These are phyloP conservation scores for Actenoides hombroni DNA, from an alignment of 2,113 vertebrate genomes.

Conservation along the genomic window DNA sequence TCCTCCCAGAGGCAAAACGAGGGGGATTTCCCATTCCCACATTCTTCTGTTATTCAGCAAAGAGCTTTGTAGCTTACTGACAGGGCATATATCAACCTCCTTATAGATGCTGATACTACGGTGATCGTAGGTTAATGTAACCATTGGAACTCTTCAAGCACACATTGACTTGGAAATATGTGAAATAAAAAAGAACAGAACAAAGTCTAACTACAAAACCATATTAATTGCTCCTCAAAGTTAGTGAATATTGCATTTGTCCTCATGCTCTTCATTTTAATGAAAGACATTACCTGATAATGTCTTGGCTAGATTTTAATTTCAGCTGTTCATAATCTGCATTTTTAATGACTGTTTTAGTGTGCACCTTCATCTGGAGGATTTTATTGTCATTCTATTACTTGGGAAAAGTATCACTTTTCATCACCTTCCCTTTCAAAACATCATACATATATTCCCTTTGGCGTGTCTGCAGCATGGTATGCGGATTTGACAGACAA, in stretches of 20 bases:
- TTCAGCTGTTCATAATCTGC: background rate
- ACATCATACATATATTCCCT: background rate
- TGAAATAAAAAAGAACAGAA: background rate
- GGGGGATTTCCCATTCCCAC: constrained; percentile 2
- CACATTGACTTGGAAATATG: background rate
- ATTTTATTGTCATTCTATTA: background rate
- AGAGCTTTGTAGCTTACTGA: background rate
- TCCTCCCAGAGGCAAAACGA: constrained; percentile 4
- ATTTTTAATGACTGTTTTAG: constrained; percentile 6
- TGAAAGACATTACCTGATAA: background rate
- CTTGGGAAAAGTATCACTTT: background rate
- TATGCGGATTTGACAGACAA: constrained; percentile 9
- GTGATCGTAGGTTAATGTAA: background rate
- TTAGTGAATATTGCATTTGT: background rate
- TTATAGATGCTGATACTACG: background rate
- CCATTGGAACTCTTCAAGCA: background rate
- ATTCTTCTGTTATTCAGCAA: constrained; percentile 21
- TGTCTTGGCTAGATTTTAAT: background rate
- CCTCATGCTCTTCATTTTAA: background rate
- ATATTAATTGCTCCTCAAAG: background rate
- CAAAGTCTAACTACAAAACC: background rate
- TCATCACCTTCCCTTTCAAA: constrained; percentile 20
- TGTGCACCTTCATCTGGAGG: background rate
- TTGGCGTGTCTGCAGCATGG: background rate
- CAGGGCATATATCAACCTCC: background rate